Base-by-base conservation (phyloP, 1,140 invertebrate species). In the Adelges cooleyi region DNA sequence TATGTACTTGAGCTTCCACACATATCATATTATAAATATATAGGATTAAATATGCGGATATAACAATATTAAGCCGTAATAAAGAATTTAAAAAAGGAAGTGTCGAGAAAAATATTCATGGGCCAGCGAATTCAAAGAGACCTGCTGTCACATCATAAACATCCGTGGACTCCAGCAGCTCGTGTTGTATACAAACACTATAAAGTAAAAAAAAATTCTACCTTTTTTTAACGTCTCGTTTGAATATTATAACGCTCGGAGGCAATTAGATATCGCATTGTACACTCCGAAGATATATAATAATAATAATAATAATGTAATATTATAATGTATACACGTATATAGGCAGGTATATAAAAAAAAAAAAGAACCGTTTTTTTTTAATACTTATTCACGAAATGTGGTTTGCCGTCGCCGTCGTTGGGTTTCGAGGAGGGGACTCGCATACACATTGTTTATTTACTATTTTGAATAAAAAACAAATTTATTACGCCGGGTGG, bases 381-480 rank as follows among this genome's bases (percentile, higher is more conserved):
- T 33, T 33, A 33, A 6, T 6, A 6, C 29, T 33, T 33, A 33
- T 11, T 33, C 29, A 33, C 29, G 29, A 33, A 33, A 33, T 33
- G 29, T 33, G 29, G 11, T 33, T n/a, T n/a, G n/a, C n/a, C 5
- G 29, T 33, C 29, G 11, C 29, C 29, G n/a, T n/a, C 29, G 29
- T 33, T 33, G n/a, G n/a, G n/a, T 33, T 6, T 33, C 5, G 11
- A 33, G 29, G 5, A 33, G 29, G 29, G 29, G 29, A 33, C 29
- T 6, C 29, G 11, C 29, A 33, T 5, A 25, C 56, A 46, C 42
- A 62, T 62, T 62, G 56, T 62, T 62, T 62, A 62, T 62, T 62
- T 48, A 48, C 56, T 62, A 13, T 62, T 62, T 62, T 62, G 25
- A 62, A 62, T 62, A 62, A 62, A 62, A 62, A 62, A 62, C 56